Evolutionary conservation across 2,113 vertebrate genomes (phyloP).

Genomic region (Suncus etruscus): DNA sequence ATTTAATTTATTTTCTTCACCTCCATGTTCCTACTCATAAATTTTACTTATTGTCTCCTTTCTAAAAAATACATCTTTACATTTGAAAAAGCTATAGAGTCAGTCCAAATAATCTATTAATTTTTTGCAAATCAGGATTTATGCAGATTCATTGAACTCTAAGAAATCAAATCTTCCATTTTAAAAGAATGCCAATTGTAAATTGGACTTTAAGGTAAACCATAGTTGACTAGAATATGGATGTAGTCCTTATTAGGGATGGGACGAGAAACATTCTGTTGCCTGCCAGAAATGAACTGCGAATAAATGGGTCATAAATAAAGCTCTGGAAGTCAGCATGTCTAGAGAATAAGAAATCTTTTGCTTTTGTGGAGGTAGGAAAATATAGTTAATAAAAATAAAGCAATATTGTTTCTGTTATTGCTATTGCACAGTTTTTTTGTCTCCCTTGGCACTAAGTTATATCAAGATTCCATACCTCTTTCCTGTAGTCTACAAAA

Average conservation of each 20-base stretch:
- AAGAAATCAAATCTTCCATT: neutral
- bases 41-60: neutral
- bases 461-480: neutral
- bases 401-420: neutral
- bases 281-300: neutral
- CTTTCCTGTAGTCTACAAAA: neutral
- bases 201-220: neutral
- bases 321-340: neutral
- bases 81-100: neutral
- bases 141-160: neutral
- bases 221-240: neutral
- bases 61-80: neutral
- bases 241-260: neutral
- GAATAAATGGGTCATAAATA: neutral
- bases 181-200: neutral
- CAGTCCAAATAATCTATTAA: neutral
- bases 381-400: neutral
- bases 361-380: neutral
- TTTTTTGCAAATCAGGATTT: neutral
- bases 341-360: neutral
- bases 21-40: conserved; percentile 7
- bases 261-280: neutral
- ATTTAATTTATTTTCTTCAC: neutral
- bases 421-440: neutral
- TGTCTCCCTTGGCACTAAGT: neutral